phyloP scores from a whole-genome alignment of 2,888 invertebrate genomes.

The Tetramorium bicarinatum region DNA sequence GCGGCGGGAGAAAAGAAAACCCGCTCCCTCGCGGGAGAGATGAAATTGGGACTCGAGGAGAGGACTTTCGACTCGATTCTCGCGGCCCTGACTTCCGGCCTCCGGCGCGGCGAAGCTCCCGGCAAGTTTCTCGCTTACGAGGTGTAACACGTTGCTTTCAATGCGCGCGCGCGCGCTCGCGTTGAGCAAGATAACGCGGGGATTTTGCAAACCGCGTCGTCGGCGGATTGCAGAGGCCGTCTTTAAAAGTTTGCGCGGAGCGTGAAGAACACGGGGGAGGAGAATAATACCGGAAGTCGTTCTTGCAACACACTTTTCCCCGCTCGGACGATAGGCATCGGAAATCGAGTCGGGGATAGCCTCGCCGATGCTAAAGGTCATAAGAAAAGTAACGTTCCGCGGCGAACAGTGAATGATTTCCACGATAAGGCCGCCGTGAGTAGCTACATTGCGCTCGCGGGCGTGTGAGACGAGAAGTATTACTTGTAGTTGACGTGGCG shows the following conservation, averaged over 20 bases:
- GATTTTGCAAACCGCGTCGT: conserved; percentile 40
- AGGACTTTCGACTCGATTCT: not conserved
- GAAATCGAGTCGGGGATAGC: conserved; percentile 26
- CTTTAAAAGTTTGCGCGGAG: conserved; percentile 34
- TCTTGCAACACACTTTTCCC: conserved; percentile 33
- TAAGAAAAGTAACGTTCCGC: not conserved
- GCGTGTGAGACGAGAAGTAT: conserved; percentile 25
- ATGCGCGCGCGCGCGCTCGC: not conserved
- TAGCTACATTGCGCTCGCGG: conserved; percentile 25
- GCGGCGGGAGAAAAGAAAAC: conserved; percentile 5
- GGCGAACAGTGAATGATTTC: conserved; percentile 29
- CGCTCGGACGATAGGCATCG: conserved; percentile 6
- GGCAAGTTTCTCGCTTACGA: conserved; percentile 7
- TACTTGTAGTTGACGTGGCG: conserved; percentile 37
- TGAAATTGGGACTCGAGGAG: not conserved
- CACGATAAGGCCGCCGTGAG: conserved; percentile 11
- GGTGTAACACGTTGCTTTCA: not conserved
- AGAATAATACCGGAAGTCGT: conserved; percentile 17
- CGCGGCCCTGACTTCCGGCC: not conserved
- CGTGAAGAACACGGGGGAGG: conserved; percentile 22
- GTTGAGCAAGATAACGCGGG: conserved; percentile 33
- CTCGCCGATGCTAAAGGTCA: conserved; percentile 21
- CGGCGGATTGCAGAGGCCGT: conserved; percentile 26
- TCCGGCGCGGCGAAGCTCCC: not conserved
- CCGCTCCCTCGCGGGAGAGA: not conserved